Evolutionary conservation across 2,797 vertebrate species (phyloP).

Genomic region (Ctenopoma multispine): DNA sequence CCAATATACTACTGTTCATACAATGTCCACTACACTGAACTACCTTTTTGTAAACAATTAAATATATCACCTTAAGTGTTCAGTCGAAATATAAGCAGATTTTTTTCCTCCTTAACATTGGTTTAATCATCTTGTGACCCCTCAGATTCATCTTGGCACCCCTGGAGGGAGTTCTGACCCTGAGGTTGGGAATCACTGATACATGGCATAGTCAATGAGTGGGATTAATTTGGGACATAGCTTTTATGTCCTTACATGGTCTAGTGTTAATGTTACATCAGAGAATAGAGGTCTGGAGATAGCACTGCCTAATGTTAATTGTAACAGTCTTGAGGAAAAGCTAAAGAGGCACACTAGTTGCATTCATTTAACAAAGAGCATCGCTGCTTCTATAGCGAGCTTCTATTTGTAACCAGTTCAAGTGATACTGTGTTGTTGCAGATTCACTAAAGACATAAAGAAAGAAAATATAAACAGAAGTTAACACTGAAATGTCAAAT

Average conservation of each 20-base stretch:
- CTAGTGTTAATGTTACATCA: slow-evolving; percentile 10
- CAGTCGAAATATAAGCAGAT: no score
- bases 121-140: not conserved
- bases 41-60: no score
- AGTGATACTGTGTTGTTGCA: slow-evolving; percentile 5
- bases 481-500: slow-evolving; percentile 26
- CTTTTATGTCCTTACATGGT: not conserved
- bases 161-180: no score
- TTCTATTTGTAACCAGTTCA: slow-evolving; percentile 13
- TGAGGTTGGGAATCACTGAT: no score
- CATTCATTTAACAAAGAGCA: slow-evolving; percentile 19
- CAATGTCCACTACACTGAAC: not conserved
- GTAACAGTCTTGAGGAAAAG: slow-evolving; percentile 14
- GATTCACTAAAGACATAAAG: not conserved
- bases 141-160: no score
- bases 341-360: slow-evolving; percentile 1
- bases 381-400: not conserved
- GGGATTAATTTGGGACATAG: not conserved
- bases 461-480: not conserved
- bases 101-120: not conserved
- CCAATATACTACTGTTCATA: not conserved
- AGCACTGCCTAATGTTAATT: slow-evolving; percentile 17
- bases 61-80: no score
- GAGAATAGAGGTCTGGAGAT: slow-evolving; percentile 19
- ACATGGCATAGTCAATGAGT: not conserved